Base-by-base conservation (phyloP, 2,888 invertebrate genomes). In the Sinodicranocentrus sp. region DNA sequence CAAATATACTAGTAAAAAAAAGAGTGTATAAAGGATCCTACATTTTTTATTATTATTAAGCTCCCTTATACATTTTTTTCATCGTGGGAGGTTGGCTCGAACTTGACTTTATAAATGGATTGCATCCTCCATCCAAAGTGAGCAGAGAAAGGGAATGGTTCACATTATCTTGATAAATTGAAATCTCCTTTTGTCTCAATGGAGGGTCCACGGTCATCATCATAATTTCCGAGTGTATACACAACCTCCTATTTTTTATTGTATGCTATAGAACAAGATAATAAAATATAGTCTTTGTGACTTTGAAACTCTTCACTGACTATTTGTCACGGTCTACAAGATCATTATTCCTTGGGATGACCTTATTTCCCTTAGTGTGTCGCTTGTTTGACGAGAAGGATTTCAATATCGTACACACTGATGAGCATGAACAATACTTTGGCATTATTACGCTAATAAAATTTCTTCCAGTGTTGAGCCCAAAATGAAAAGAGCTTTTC, bases 101-200 rank as follows among this genome's bases (percentile, higher is more conserved):
- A 28, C 26, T 33, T 61, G 61, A 61, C 26, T 61, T 8, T n/a
- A 13, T 39, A 39, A 13, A 13, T 13, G 6, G 13, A 6, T 8
- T 13, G 13, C 25, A 28, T 61, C 21, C 21, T 48, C 15, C 48
- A 39, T 39, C 6, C 39, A 39, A 6, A 39, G 48, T 48, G 5
- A 10, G 17, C 48, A 48, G 15, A 48, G 48, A 15, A 48, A 48
- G 48, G 15, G 77, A 68, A 57, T 77, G 77, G n/a, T n/a, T 77
- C 77, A 59, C 68, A 68, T 68, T 77, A 77, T 77, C 68, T 59
- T 77, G 77, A 77, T 77, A 77, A 77, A 77, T 77, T 77, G 67
- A 43, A 57, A 57, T 68, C 68, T 77, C 77, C 48, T 52, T 52
- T 19, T 65, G 17, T 68, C 26, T 26, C 25, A 44, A 17, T 26